Evolutionary conservation across 2,113 vertebrate genomes (phyloP).

Genomic region (Anolis sagrei): DNA sequence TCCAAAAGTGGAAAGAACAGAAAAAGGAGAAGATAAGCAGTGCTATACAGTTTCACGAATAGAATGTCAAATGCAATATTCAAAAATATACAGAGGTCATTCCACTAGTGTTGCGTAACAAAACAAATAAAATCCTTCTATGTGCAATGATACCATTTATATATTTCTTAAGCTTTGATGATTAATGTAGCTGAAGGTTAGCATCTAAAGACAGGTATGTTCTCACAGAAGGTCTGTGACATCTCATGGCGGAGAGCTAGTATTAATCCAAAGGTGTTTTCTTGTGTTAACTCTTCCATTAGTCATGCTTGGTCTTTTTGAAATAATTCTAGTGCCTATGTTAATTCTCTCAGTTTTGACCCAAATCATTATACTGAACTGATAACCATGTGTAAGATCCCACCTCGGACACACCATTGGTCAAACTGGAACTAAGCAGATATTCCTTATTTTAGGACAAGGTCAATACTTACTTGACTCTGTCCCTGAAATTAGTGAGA

Average conservation of each 20-base stretch:
- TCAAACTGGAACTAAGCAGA: not conserved
- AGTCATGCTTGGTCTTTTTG: not conserved
- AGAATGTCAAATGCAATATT: not conserved
- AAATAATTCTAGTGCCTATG: not conserved
- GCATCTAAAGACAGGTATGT: not conserved
- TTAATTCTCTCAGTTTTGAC: not conserved
- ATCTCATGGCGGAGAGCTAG: not conserved
- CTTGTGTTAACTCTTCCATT: not conserved
- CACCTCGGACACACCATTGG: not conserved
- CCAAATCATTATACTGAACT: not conserved
- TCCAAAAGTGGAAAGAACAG: conserved; percentile 50
- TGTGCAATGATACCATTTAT: not conserved
- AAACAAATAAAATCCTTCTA: not conserved
- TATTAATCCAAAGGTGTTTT: not conserved
- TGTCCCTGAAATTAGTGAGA: not conserved
- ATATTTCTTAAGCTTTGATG: not conserved
- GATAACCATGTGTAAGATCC: not conserved
- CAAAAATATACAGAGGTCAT: not conserved
- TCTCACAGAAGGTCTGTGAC: not conserved
- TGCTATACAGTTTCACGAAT: not conserved
- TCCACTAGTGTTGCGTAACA: not conserved
- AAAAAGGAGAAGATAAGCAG: conserved; percentile 45
- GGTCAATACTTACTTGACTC: not conserved
- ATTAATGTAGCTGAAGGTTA: not conserved
- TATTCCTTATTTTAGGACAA: too few species aligned